Evolutionary conservation across 2,888 invertebrate species (phyloP), one percentile per base, ranked within the genome.

Genomic region (Cheilosia vernalis): DNA sequence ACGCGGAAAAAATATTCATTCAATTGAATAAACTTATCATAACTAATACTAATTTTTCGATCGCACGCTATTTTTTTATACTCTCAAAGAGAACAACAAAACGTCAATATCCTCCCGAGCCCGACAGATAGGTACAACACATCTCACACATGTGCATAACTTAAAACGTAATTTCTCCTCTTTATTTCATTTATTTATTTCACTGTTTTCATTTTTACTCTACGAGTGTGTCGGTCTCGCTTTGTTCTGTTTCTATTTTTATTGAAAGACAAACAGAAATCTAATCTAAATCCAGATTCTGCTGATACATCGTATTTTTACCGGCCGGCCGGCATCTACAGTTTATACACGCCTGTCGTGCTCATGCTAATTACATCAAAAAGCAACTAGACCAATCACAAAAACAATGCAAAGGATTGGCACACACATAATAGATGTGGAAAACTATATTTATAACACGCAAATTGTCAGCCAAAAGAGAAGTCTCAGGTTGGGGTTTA

Each of bases 31-130:
- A 51, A 10, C 37, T 64, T 33, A 49, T 49, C 49, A 40, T n/a
- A 64, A 24, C 49, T 49, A n/a, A 49, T 30, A 17, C 33, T 37
- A n/a, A 19, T 63, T 30, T 63, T 37, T 63, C 49, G n/a, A 24
- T 4, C 37, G 37, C 37, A 4, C 3, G 10, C 3, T 3, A 13
- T 37, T 13, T 37, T 37, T 37, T 13, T 10, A 1, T 37, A 10
- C 3, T 13, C 37, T 37, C 19, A 33, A 63, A 13, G 19, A 44
- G 10, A 61, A 30, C 21, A 27, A 27, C 21, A 15, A 27, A 30
- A 53, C 66, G 66, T 66, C 66, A 53, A 66, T 66, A 66, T 66
- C 40, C 53, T 66, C 17, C 53, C 40, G 53, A 53, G 40, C 17
- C 66, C 24, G 53, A 53, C 66, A 53, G 49, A 64, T 51, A 53